Percentiles rank a stretch among this genome's conserved stretches.
Conservation (phyloP, 92 coral and sea anemone genomes). For the Epizoanthus rinbou region DNA sequence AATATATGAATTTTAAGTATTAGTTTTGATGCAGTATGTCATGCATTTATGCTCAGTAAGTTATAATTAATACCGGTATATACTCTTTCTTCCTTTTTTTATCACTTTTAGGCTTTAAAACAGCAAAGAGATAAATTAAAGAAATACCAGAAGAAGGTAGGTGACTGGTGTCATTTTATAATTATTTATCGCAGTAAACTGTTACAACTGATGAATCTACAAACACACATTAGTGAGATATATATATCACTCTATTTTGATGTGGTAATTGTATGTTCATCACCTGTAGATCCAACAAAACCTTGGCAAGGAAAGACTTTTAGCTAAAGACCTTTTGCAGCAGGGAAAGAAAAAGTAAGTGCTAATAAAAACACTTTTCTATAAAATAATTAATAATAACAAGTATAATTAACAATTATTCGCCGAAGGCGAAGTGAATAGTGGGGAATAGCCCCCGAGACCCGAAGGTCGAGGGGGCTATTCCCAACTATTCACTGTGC, state of each 20-base stretch:
- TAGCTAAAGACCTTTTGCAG: constrained; percentile 87
- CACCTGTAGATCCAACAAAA: constrained; percentile 74
- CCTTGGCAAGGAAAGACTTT: constrained; percentile 89
- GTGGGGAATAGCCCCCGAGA: too few species aligned
- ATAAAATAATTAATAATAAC: too few species aligned
- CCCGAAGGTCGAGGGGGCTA: too few species aligned
- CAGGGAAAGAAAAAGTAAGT: constrained; percentile 91
- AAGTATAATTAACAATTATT: too few species aligned
- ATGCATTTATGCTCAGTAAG: too few species aligned
- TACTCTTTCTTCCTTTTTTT: not conserved
- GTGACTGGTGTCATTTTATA: not conserved
- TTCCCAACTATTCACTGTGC: too few species aligned
- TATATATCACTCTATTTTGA: too few species aligned
- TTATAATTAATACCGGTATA: too few species aligned
- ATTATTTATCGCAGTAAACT: not conserved
- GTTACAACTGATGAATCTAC: not conserved
- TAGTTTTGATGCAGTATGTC: too few species aligned
- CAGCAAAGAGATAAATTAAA: constrained; percentile 97
- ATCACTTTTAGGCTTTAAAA: constrained; percentile 76
- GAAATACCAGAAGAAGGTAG: constrained; percentile 95
- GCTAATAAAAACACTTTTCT: not conserved
- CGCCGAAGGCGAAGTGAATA: too few species aligned
- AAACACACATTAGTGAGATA: too few species aligned
- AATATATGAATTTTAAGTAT: too few species aligned
- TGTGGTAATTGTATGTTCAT: not conserved